Conservation (phyloP, 2,797 vertebrate species). For the Thalassophryne amazonica region DNA sequence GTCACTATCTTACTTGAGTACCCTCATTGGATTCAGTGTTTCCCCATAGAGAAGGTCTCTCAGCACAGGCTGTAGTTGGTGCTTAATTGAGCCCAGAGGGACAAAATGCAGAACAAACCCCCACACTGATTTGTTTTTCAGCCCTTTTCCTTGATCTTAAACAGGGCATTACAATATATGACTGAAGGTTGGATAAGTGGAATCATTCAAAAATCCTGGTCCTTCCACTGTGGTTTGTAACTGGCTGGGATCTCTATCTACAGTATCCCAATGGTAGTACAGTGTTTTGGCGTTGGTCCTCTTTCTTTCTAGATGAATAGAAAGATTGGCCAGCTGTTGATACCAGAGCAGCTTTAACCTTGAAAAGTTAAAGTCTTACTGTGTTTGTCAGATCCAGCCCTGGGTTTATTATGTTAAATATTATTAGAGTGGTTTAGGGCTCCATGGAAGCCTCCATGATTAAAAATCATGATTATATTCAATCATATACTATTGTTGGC, state of each 20-base stretch:
- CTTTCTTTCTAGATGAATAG: conserved; percentile 1
- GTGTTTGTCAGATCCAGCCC: not conserved
- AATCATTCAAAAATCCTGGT: not conserved
- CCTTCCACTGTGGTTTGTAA: not conserved
- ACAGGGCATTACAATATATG: not conserved
- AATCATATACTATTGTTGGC: conserved; percentile 11
- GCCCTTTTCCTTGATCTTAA: conserved; percentile 9
- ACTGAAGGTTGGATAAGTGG: not conserved
- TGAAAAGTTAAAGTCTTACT: not conserved
- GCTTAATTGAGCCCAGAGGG: conserved; percentile 69
- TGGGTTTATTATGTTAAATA: not conserved
- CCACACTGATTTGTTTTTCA: conserved; percentile 34
- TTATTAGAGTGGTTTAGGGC: no score
- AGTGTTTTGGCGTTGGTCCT: not conserved
- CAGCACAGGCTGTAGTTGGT: conserved; percentile 12
- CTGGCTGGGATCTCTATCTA: not conserved
- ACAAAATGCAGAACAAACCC: conserved; percentile 48
- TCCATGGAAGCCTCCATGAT: no score
- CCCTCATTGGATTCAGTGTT: not conserved
- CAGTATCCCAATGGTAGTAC: conserved; percentile 17
- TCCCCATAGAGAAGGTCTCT: conserved; percentile 27
- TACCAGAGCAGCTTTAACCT: conserved; percentile 2
- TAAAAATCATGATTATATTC: no score
- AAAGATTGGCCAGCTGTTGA: not conserved
- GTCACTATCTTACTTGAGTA: not conserved